Percentiles rank a stretch among this genome's conserved stretches.
Evolutionary conservation across 1,140 invertebrate genomes (phyloP).

Genomic region (Medauroidea extradentata): DNA sequence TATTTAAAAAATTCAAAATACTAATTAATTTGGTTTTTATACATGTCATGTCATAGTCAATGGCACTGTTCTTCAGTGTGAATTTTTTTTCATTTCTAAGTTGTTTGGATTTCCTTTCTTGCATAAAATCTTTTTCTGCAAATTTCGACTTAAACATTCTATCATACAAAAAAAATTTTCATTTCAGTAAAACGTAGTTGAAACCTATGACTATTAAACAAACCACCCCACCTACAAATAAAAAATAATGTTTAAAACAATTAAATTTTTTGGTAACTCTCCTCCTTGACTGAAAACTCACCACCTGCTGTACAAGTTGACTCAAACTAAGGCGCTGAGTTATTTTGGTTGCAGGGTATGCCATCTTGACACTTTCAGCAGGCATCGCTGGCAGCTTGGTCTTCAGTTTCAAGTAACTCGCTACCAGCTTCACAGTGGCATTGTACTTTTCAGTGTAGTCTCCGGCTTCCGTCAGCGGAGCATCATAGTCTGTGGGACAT

Average conservation of each 20-base stretch:
- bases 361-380: slow-evolving; percentile 26
- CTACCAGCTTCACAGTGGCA: slow-evolving; percentile 33
- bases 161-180: no score
- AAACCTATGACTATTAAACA: no score
- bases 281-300: slow-evolving; percentile 7
- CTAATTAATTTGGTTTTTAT: no score
- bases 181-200: no score
- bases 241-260: not conserved
- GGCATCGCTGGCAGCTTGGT: slow-evolving; percentile 40
- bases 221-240: no score
- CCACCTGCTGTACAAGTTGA: slow-evolving; percentile 31
- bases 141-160: no score
- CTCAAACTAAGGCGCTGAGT: slow-evolving; percentile 29
- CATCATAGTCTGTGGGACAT: slow-evolving; percentile 50
- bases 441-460: slow-evolving; percentile 47
- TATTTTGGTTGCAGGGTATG: slow-evolving; percentile 32
- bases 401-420: slow-evolving; percentile 38
- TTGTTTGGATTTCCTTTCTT: no score
- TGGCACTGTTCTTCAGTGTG: no score
- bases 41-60: no score
- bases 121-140: no score
- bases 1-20: no score
- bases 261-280: not conserved
- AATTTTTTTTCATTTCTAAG: no score
- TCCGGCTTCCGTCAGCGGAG: slow-evolving; percentile 48